Conservation (phyloP, 2,888 invertebrate genomes). For the Salpingus planirostris region DNA sequence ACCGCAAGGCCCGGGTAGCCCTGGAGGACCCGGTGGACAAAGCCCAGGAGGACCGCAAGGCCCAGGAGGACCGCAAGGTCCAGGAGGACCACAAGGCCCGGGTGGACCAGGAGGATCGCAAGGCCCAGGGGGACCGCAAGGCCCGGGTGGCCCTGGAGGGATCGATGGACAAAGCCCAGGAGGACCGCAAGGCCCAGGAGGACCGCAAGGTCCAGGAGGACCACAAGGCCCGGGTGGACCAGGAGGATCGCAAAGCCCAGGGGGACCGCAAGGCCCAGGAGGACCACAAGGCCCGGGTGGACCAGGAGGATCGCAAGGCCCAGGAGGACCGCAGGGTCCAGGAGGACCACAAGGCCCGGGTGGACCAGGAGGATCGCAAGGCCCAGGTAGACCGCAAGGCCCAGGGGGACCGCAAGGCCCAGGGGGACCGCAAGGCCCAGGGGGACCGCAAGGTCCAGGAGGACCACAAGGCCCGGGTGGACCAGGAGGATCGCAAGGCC, state of each 20-base stretch:
- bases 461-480: constrained; percentile 8
- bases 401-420: constrained; percentile 7
- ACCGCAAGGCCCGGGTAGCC: constrained; percentile 4
- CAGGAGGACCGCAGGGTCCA: neutral
- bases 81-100: constrained; percentile 1
- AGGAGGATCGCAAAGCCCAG: constrained; percentile 11
- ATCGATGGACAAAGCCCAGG: constrained; percentile 9
- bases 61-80: too few species aligned
- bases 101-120: constrained; percentile 1
- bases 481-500: constrained; percentile 13
- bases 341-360: too few species aligned
- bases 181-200: neutral
- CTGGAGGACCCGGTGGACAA: too few species aligned
- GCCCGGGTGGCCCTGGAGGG: constrained; percentile 1
- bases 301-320: constrained; percentile 8
- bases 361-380: too few species aligned
- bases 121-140: constrained; percentile 2
- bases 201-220: too few species aligned
- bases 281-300: constrained; percentile 14
- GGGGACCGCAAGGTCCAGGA: constrained; percentile 13
- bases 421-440: constrained; percentile 6
- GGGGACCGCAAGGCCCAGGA: constrained; percentile 15
- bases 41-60: too few species aligned
- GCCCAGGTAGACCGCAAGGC: constrained; percentile 10
- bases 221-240: too few species aligned